A percentile compares a stretch with the other conserved stretches of the same genome.
Conservation (phyloP, 2,113 vertebrate species). For the Tonatia bakeri region DNA sequence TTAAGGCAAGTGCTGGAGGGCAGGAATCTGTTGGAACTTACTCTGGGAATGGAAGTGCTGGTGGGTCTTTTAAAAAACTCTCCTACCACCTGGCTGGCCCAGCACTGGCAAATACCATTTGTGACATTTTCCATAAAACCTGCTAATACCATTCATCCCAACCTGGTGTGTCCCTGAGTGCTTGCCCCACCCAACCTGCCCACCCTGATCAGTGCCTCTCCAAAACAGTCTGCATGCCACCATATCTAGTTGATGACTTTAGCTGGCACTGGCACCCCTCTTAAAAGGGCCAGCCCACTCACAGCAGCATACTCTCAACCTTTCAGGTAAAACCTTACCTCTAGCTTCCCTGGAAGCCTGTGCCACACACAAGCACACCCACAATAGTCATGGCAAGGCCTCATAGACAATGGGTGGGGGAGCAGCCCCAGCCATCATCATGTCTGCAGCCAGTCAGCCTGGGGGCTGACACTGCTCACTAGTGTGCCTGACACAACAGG, state of each 20-base stretch:
- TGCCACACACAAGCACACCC: background rate
- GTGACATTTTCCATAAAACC: background rate
- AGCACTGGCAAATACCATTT: background rate
- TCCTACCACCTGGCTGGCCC: background rate
- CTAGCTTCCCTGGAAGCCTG: background rate
- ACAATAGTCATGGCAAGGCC: background rate
- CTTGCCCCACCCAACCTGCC: background rate
- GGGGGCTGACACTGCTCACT: background rate
- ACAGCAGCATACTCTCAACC: background rate
- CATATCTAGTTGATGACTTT: background rate
- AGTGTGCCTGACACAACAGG: background rate
- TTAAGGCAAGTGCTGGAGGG: background rate
- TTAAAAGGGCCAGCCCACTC: background rate
- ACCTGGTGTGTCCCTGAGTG: background rate
- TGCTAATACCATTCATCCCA: background rate
- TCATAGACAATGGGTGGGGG: background rate
- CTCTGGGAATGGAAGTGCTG: background rate
- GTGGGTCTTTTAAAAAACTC: background rate
- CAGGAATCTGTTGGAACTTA: background rate
- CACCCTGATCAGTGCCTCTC: background rate
- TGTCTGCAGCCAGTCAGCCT: background rate
- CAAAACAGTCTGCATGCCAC: background rate
- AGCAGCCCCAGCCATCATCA: background rate
- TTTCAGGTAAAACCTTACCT: background rate
- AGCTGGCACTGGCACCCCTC: background rate